Conservation (phyloP, 2,113 vertebrate genomes). For the Gymnogyps californianus region DNA sequence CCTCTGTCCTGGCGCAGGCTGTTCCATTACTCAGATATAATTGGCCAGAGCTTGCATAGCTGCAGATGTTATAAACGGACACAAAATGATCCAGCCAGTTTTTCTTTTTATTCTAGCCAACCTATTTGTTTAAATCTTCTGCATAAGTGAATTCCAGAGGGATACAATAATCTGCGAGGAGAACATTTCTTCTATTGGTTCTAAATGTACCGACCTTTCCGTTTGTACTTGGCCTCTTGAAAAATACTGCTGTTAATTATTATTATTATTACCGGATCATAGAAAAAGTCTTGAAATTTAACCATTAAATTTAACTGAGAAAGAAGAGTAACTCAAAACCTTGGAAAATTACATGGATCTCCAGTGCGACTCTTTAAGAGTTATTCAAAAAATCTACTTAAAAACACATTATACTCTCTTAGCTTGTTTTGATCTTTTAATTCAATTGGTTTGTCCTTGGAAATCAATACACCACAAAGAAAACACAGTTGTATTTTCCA, state of each 20-base stretch:
- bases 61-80: neutral
- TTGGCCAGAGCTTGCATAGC: neutral
- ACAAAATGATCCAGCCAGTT: neutral
- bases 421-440: neutral
- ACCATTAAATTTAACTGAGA: neutral
- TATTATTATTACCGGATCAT: neutral
- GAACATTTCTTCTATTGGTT: neutral
- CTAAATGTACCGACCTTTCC: neutral
- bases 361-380: neutral
- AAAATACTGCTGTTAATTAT: neutral
- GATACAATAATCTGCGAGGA: neutral
- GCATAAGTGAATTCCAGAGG: neutral
- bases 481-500: neutral
- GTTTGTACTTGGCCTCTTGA: neutral
- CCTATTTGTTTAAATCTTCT: neutral
- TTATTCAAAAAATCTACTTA: neutral
- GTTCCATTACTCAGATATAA: neutral
- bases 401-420: neutral
- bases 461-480: neutral
- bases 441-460: neutral
- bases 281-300: neutral
- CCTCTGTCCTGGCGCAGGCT: rapidly evolving
- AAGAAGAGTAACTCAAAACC: neutral
- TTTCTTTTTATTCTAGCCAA: neutral
- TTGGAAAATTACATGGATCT: neutral